These are phyloP conservation scores for Zaprionus vittiger DNA, from an alignment of 1,140 invertebrate species.

Conservation along the genomic window DNA sequence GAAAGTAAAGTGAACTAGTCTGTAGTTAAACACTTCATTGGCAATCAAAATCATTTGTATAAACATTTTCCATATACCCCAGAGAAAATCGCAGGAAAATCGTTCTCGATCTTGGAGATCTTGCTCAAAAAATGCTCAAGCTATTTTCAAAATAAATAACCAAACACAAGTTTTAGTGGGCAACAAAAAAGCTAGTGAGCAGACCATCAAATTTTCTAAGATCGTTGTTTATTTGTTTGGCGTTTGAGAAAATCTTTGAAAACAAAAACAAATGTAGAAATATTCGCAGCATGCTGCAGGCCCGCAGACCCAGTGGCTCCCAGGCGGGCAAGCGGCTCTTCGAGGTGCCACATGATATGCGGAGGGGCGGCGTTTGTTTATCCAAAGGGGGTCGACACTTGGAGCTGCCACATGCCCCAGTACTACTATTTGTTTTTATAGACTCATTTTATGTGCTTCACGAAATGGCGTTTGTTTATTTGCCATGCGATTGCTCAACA, in stretches of 20 bases:
- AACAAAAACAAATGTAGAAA: conserved; percentile 67
- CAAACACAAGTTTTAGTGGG: conserved; percentile 28
- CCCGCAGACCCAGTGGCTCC: conserved; percentile 35
- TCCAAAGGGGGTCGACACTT: conserved; percentile 77
- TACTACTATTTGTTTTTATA: conserved; percentile 75
- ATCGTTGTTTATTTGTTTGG: conserved; percentile 52
- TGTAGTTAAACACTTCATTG: no score
- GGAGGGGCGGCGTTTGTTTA: conserved; percentile 70
- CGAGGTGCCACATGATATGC: conserved; percentile 67
- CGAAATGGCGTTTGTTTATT: conserved; percentile 63
- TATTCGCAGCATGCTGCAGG: conserved; percentile 68
- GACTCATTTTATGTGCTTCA: conserved; percentile 77
- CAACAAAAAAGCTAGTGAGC: conserved; percentile 18
- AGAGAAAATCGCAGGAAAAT: background rate
- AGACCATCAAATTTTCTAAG: conserved; percentile 37
- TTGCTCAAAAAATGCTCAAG: background rate
- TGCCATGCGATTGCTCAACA: conserved; percentile 70
- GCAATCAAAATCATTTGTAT: background rate
- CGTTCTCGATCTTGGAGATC: background rate
- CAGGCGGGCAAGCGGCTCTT: conserved; percentile 15
- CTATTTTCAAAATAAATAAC: conserved; percentile 52
- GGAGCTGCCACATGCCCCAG: conserved; percentile 50
- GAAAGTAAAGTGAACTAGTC: background rate
- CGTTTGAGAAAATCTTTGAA: conserved; percentile 54
- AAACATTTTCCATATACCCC: background rate